phyloP scores from a whole-genome alignment of 2,888 invertebrate species.

The Thecophora atra region DNA sequence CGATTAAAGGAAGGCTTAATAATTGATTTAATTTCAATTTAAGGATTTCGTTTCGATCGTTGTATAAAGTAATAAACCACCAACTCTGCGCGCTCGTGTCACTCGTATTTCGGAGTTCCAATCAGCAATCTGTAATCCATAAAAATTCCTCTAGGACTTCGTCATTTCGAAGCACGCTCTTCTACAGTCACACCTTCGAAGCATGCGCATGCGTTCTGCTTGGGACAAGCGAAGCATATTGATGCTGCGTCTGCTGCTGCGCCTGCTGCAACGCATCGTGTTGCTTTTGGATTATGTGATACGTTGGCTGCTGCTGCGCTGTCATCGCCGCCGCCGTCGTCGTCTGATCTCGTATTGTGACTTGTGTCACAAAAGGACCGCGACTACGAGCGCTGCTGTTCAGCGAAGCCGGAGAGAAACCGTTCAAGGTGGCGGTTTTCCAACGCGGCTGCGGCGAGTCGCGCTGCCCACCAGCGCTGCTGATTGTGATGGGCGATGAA shows the following conservation, averaged over 20 bases:
- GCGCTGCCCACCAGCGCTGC: constrained; percentile 46
- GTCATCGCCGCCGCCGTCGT: constrained; percentile 44
- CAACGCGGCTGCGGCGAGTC: constrained; percentile 60
- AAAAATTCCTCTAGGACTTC: constrained; percentile 53
- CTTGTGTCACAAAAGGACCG: constrained; percentile 73
- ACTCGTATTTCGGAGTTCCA: not conserved
- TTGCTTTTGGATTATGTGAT: constrained; percentile 60
- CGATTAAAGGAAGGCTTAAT: constrained; percentile 34
- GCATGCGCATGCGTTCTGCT: constrained; percentile 52
- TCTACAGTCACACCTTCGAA: constrained; percentile 67
- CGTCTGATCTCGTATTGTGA: constrained; percentile 70
- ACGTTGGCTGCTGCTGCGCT: constrained; percentile 55
- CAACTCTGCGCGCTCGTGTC: not conserved
- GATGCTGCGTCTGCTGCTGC: too few species aligned
- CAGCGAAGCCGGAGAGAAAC: constrained; percentile 59
- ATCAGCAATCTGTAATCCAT: constrained; percentile 54
- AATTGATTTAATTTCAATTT: constrained; percentile 37
- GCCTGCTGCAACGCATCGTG: constrained; percentile 46
- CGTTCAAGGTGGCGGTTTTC: constrained; percentile 62
- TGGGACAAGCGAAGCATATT: constrained; percentile 36
- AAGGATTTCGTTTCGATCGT: constrained; percentile 13
- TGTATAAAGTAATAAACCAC: not conserved
- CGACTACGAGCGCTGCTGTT: constrained; percentile 66
- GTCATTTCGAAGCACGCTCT: constrained; percentile 53
- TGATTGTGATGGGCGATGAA: constrained; percentile 39